Base-by-base conservation (phyloP, 2,113 vertebrate species). In the Salminus brasiliensis region DNA sequence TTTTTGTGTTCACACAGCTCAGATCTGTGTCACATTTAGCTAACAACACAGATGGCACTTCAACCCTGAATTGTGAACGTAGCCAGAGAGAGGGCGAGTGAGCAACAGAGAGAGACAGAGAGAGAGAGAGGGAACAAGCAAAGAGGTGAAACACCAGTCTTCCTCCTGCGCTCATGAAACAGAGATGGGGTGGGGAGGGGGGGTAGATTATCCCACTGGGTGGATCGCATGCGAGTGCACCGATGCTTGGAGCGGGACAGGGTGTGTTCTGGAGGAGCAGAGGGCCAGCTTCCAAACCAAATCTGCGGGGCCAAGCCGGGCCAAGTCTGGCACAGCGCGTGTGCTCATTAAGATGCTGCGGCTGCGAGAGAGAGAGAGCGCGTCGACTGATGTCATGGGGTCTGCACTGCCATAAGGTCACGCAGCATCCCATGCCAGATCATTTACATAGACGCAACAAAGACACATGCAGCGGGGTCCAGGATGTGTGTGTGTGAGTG, bases 281-380 rank as follows among this genome's bases (percentile, higher is more conserved):
- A 74, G 53, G 53, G 60, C 68, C 41, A 25, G 49, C 45, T 13
- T 76, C 60, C 72, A 79, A 76, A 82, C 77, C 80, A 80, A 79
- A 80, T 78, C 68, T 78, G 78, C 78, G n/a, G 52, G 76, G 74
- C 72, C 69, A 76, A 83, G 81, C 81, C 65, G 80, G 88, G 88
- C 88, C 72, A 82, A 88, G 88, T 92, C 88, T 92, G 91, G 88
- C 78, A n/a, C 59, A 27, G 68, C 34, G 27, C 55, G 32, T 32
- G 32, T 32, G 6, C 68, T 84, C 83, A 84, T 84, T 84, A 84
- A 81, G 70, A 78, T 81, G 78, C 74, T 39, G 74, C 43, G 59
- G 62, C 79, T 72, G 43, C 32, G n/a, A 76, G 72, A 80, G 67
- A 41, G 80, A 83, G 47, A 39, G n/a, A n/a, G 47, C 30, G 73